Conservation (phyloP, 2,888 invertebrate species). For the Plutella xylostella region DNA sequence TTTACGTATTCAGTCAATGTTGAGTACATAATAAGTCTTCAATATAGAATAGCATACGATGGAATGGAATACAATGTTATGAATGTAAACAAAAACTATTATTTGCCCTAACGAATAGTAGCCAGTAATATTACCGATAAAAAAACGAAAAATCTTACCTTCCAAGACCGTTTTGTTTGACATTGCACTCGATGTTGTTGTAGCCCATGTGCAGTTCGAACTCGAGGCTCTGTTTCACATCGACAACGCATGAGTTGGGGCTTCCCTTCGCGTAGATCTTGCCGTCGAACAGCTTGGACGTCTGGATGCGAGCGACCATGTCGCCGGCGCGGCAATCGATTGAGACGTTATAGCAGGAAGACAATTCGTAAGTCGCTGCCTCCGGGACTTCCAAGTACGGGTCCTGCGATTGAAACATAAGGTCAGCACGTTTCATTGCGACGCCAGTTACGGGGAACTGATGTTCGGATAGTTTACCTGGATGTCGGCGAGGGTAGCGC, state of each 20-base stretch:
- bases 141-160: conserved; percentile 50
- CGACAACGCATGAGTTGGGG: conserved; percentile 91
- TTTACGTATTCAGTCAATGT: no score
- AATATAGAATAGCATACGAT: neutral
- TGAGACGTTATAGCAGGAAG: conserved; percentile 94
- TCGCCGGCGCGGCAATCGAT: conserved; percentile 93
- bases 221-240: conserved; percentile 88
- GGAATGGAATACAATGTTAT: neutral
- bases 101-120: neutral
- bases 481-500: conserved; percentile 88
- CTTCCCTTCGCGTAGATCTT: conserved; percentile 96
- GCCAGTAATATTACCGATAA: neutral
- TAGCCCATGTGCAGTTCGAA: conserved; percentile 94
- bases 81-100: no score
- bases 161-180: conserved; percentile 88
- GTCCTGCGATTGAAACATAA: conserved; percentile 67
- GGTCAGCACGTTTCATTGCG: conserved; percentile 1
- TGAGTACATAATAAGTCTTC: neutral
- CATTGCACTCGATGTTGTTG: conserved; percentile 93
- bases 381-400: conserved; percentile 92
- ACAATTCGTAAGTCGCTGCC: conserved; percentile 91
- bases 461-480: conserved; percentile 64
- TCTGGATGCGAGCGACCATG: conserved; percentile 93
- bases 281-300: conserved; percentile 92
- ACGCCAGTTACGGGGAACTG: neutral